Conservation (phyloP, 2,888 invertebrate genomes). For the Drosophila mimetica region DNA sequence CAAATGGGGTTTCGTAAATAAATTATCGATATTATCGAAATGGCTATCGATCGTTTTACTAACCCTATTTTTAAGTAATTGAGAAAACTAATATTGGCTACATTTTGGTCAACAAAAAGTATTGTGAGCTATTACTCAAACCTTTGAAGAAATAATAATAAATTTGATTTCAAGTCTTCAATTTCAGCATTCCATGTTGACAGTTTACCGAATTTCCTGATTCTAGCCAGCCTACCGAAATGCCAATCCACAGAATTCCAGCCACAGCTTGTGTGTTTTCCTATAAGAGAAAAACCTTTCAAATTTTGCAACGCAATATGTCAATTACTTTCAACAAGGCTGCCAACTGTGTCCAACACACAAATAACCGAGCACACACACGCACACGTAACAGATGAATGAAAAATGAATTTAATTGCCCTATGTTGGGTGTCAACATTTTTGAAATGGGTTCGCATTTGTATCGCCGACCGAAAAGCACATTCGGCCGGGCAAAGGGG, state of each 20-base stretch:
- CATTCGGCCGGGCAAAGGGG: conserved; percentile 14
- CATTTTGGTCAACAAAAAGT: too few species aligned
- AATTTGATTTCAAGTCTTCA: conserved; percentile 3
- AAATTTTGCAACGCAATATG: conserved; percentile 72
- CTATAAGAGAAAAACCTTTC: conserved; percentile 55
- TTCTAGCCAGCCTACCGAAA: background rate
- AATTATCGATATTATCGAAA: too few species aligned
- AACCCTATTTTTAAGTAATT: too few species aligned
- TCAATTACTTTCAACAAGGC: conserved; percentile 73
- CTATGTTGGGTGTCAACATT: conserved; percentile 78
- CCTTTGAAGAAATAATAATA: background rate
- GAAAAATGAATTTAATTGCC: conserved; percentile 80
- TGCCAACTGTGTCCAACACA: conserved; percentile 66
- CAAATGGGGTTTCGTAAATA: too few species aligned
- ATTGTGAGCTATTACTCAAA: background rate
- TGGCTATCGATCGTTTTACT: too few species aligned
- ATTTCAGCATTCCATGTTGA: background rate
- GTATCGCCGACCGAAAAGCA: conserved; percentile 51
- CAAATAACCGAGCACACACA: conserved; percentile 12
- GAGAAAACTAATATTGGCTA: too few species aligned
- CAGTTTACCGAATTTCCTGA: conserved; percentile 13
- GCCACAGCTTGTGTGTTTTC: conserved; percentile 3
- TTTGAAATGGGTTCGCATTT: conserved; percentile 76
- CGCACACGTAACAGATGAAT: conserved; percentile 57
- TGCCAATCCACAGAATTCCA: conserved; percentile 8